Base-by-base conservation (phyloP, 2,113 vertebrate species). In the Cyphomyrus plagiostoma region DNA sequence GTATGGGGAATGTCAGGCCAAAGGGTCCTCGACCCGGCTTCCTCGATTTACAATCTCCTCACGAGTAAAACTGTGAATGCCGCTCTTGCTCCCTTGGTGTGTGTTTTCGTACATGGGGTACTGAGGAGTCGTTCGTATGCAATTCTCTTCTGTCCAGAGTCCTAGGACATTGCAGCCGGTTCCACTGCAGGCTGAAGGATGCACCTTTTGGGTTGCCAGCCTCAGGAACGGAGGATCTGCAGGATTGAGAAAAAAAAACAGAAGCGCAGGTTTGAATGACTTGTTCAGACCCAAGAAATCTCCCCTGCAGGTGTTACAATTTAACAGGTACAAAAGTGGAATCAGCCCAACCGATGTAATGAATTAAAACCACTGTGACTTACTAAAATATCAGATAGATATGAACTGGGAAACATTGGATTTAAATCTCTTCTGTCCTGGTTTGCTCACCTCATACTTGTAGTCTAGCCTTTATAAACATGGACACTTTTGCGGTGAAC, bases 11-110 rank as follows among this genome's bases (percentile, higher is more conserved):
- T 77, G 91, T 83, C 91, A 93, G 95, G 45, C 93, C 95, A 84
- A 91, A 94, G 93, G 94, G 94, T 96, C 95, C 95, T 94, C 93
- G 96, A 96, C 96, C 95, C 94, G 93, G 92, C 92, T 95, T 90
- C 92, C 92, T 92, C n/a, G 35, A 85, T 23, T 91, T 92, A 91
- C 94, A 95, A 15, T 56, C 88, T 89, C 82, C 89, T 87, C 49
- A 87, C 58, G 74, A 48, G 49, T 17, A 52, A 3, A 9, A 21
- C 84, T 89, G 80, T 4, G 9, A 58, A 91, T 62, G 19, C 90
- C 86, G 82, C 56, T 84, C 49, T 46, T 17, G 84, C 17, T 53
- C 46, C 89, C 86, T 87, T 77, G 49, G 80, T 45, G 80, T 87
- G 87, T 82, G 5, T 46, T 48, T 42, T 15, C 50, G 10, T 87